These are phyloP conservation scores for Phylloscopus whistleri DNA, from an alignment of 2,113 vertebrate species.

Conservation along the genomic window DNA sequence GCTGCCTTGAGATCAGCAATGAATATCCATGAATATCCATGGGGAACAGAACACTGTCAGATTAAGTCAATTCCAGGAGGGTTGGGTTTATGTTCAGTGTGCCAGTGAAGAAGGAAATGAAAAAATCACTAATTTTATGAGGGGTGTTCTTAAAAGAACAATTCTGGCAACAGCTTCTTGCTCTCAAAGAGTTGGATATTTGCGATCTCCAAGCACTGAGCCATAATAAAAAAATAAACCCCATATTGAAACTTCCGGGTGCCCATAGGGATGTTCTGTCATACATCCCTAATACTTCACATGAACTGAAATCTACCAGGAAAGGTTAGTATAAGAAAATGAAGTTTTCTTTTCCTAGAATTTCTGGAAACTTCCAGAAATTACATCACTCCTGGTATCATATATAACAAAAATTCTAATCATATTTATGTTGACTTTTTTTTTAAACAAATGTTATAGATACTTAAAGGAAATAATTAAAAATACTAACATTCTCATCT, in stretches of 20 bases:
- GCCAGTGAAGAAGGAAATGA: background rate
- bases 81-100: background rate
- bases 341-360: background rate
- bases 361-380: background rate
- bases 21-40: background rate
- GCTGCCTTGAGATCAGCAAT: background rate
- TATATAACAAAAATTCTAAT: background rate
- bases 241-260: too few species aligned
- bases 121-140: background rate
- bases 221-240: background rate
- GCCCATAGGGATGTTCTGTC: background rate
- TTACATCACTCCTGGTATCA: background rate
- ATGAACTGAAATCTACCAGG: background rate
- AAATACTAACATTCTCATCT: background rate
- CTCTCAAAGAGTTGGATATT: background rate
- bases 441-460: background rate
- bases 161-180: background rate
- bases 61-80: background rate
- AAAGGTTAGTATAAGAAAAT: background rate
- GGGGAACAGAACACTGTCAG: background rate
- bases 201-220: background rate
- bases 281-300: background rate
- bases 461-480: background rate
- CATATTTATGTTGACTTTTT: background rate
- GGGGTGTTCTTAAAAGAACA: background rate